A percentile compares a stretch with the other conserved stretches of the same genome.
Evolutionary conservation across 2,888 invertebrate species (phyloP).

Genomic region (Microctonus hyperodae): DNA sequence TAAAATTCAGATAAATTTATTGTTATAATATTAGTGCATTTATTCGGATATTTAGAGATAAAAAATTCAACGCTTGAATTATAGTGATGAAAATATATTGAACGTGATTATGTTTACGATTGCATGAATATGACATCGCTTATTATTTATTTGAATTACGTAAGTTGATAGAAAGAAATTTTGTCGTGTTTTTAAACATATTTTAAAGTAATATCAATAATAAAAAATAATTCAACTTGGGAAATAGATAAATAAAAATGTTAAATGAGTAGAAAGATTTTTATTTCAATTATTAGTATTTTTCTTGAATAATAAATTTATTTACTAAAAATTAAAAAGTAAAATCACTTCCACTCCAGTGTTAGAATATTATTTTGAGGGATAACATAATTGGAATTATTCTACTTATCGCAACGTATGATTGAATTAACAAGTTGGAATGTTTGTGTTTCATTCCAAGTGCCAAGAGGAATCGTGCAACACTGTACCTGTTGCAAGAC

Average conservation of each 20-base stretch:
- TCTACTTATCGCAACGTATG: background rate
- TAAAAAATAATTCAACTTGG: too few relatives aligned
- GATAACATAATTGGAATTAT: background rate
- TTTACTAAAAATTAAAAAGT: too few relatives aligned
- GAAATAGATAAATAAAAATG: too few relatives aligned
- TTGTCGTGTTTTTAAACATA: background rate
- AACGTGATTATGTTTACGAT: background rate
- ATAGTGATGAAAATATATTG: background rate
- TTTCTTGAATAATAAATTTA: too few relatives aligned
- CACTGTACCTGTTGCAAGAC: conserved; percentile 17
- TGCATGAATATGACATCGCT: background rate
- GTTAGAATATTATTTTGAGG: background rate
- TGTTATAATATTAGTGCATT: background rate
- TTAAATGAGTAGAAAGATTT: too few relatives aligned
- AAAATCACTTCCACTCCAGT: too few relatives aligned
- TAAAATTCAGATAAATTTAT: background rate
- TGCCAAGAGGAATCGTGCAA: background rate
- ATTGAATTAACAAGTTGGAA: background rate
- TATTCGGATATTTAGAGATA: background rate
- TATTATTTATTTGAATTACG: background rate
- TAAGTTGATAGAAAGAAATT: background rate
- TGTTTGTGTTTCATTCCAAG: background rate
- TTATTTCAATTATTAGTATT: too few relatives aligned
- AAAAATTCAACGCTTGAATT: background rate
- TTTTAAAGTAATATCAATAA: too few relatives aligned